Percentiles rank a stretch among this genome's conserved stretches.
Conservation (phyloP, 2,797 vertebrate species). For the Betta splendens region DNA sequence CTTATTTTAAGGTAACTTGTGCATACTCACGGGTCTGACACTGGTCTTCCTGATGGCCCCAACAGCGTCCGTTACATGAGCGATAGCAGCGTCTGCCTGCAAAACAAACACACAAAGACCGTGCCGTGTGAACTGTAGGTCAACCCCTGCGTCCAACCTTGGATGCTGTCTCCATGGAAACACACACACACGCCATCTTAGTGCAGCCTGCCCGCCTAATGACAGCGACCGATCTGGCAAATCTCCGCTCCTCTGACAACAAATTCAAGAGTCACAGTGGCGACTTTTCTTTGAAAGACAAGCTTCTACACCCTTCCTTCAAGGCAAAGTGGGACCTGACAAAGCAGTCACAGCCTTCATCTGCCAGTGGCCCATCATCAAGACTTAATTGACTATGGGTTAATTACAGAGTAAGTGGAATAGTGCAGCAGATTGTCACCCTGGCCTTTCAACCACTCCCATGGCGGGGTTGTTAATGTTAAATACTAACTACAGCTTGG, state of each 20-base stretch:
- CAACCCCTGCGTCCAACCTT: constrained; percentile 32
- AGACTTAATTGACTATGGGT: constrained; percentile 73
- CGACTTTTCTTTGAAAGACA: constrained; percentile 52
- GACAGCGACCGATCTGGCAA: constrained; percentile 49
- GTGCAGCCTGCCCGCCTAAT: constrained; percentile 9
- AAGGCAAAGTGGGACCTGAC: constrained; percentile 66
- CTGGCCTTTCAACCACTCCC: constrained; percentile 64
- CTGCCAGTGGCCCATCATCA: constrained; percentile 63
- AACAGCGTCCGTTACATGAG: constrained; percentile 93
- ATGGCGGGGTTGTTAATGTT: constrained; percentile 77
- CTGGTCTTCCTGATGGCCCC: constrained; percentile 93
- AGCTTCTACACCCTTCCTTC: constrained; percentile 44
- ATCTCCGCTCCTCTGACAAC: constrained; percentile 47
- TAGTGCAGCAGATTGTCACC: constrained; percentile 64
- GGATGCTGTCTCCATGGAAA: constrained; percentile 11
- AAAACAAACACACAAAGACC: constrained; percentile 39
- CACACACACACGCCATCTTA: constrained; percentile 13
- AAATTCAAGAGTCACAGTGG: constrained; percentile 24
- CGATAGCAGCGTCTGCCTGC: constrained; percentile 93
- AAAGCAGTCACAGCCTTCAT: constrained; percentile 53
- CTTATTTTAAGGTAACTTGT: constrained; percentile 1
- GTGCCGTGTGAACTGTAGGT: constrained; percentile 1
- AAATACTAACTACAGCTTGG: constrained; percentile 70
- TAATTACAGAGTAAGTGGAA: constrained; percentile 76
- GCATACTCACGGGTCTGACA: constrained; percentile 93